Evolutionary conservation across 2,113 vertebrate species (phyloP), one percentile per base, ranked within the genome.

Genomic region (Morone chrysops): DNA sequence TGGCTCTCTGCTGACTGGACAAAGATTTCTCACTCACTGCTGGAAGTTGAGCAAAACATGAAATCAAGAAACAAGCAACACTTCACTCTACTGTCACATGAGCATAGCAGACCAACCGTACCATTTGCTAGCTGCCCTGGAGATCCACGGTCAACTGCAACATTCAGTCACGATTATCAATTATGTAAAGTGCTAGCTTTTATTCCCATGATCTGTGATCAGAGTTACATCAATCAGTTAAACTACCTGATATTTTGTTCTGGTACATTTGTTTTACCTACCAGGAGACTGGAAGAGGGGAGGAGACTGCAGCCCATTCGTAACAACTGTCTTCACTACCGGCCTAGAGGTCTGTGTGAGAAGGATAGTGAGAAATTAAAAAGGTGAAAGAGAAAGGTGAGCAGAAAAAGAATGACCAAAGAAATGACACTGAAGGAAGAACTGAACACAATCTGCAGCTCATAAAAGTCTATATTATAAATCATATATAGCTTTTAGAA

Each of bases 261-360:
- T 67, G 43, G 17, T 31, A 6, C 1, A 38, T 43, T 38, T 43
- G 36, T 63, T 63, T 67, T n/a, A 94, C 95, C 93, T 82, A 97
- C 96, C 94, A 45, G 92, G 89, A n/a, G 92, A 93, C 20, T 62
- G 79, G 20, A 56, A 84, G 4, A 17, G 31, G 59, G 92, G 82
- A 43, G 89, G 81, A 82, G 94, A 93, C 5, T 71, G 87, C 50
- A 73, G 67, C 81, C 90, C 87, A 38, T 89, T 87, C 75, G 51
- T 61, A 78, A 94, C 83, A 82, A 84, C 36, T 5, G 66, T 75
- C 66, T 92, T 90, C 80, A 73, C 22, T 38, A 78, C 54, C 3
- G 80, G 45, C 25, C 70, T 68, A 41, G 87, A 57, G 48, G 75
- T 70, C 75, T 91, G 84, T 61, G 54, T 65, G 72, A 84, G 41